Percentiles rank a stretch among this genome's conserved stretches.
These are phyloP conservation scores for Crotalus tigris DNA, from an alignment of 2,113 vertebrate genomes.

Conservation along the genomic window DNA sequence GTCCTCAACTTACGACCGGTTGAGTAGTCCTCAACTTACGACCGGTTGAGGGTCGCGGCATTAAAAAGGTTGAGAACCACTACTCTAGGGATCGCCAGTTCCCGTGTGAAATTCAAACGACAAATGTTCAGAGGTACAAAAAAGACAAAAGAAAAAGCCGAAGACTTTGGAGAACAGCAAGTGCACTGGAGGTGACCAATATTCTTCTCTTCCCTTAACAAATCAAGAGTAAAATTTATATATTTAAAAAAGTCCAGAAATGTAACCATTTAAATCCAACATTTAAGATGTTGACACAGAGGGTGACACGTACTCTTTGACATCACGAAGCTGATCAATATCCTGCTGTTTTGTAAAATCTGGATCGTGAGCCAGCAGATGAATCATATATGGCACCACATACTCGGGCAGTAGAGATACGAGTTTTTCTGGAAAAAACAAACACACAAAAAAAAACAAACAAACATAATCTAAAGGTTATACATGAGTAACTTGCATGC, in stretches of 20 bases:
- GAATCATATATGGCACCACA: slow-evolving; percentile 97
- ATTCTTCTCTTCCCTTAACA: background rate
- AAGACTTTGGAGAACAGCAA: background rate
- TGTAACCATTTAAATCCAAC: background rate
- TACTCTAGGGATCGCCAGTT: background rate
- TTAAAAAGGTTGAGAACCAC: too few species aligned
- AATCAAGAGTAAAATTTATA: background rate
- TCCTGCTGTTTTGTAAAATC: slow-evolving; percentile 99
- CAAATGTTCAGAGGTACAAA: background rate
- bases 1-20: too few species aligned
- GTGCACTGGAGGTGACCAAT: too few species aligned
- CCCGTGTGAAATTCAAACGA: background rate
- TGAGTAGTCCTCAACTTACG: too few species aligned
- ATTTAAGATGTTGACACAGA: background rate
- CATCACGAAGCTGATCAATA: slow-evolving; percentile 94
- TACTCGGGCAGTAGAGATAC: slow-evolving; percentile 94
- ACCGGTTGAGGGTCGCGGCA: too few species aligned
- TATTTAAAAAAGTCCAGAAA: background rate
- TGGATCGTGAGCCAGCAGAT: slow-evolving; percentile 94
- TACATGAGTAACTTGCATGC: background rate
- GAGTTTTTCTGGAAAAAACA: slow-evolving; percentile 82
- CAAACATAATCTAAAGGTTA: slow-evolving; percentile 31
- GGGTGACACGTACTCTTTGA: slow-evolving; percentile 90
- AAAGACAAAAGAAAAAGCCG: background rate
- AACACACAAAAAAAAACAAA: background rate